phyloP scores from a whole-genome alignment of 1,140 invertebrate species.

The Bactericera cockerelli region DNA sequence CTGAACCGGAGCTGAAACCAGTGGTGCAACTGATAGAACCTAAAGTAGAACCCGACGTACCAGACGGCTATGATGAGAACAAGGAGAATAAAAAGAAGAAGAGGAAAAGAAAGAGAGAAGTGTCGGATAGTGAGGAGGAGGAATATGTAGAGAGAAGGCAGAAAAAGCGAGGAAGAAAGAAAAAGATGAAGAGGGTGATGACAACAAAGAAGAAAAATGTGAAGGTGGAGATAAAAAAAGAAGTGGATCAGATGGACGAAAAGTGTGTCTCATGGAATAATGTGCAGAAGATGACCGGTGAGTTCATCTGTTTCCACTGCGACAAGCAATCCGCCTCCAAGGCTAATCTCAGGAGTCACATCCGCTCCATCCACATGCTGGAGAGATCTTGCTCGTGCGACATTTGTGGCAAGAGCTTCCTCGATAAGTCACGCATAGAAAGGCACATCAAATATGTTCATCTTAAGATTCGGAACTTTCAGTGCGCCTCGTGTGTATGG shows the following conservation, averaged over 20 bases:
- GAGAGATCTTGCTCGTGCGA: neutral
- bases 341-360: neutral
- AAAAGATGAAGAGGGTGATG: neutral
- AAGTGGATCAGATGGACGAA: neutral
- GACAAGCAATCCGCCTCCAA: neutral
- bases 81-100: neutral
- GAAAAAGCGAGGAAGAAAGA: neutral
- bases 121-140: neutral
- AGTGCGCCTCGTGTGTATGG: neutral
- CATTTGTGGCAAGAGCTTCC: neutral
- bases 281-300: neutral
- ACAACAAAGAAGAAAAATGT: neutral
- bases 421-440: neutral
- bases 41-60: neutral
- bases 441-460: neutral
- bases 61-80: neutral
- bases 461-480: neutral
- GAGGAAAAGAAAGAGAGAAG: neutral
- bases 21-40: neutral
- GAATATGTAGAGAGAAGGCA: neutral
- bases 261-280: neutral
- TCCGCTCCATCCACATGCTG: neutral
- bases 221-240: neutral
- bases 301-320: neutral
- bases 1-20: no score